phyloP scores from a whole-genome alignment of 2,888 invertebrate species.

The Papilio protenor region DNA sequence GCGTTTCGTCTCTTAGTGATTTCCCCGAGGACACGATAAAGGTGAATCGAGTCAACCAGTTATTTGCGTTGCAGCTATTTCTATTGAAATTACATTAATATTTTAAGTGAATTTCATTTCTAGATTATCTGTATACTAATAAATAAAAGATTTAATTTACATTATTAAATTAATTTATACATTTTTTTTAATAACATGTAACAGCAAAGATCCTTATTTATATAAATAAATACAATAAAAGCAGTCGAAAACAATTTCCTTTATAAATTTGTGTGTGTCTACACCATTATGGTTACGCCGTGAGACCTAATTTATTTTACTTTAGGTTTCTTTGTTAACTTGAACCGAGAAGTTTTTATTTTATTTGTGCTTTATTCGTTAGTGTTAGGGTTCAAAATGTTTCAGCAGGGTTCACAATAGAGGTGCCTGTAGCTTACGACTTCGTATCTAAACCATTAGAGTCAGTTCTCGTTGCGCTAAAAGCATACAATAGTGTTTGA shows the following conservation, averaged over 20 bases:
- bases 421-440: conserved; percentile 9
- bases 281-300: not conserved
- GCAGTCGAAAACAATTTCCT: not conserved
- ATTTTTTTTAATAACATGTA: too few relatives aligned
- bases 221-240: too few relatives aligned
- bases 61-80: not conserved
- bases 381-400: not conserved
- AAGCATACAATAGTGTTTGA: conserved; percentile 17
- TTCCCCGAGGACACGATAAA: conserved; percentile 3
- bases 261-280: not conserved
- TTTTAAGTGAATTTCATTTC: too few relatives aligned
- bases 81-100: too few relatives aligned
- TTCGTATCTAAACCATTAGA: conserved; percentile 11
- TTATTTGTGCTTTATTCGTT: not conserved
- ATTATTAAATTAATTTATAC: too few relatives aligned
- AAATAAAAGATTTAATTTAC: too few relatives aligned
- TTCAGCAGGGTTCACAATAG: not conserved
- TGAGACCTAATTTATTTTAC: conserved; percentile 9
- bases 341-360: not conserved
- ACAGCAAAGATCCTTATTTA: too few relatives aligned
- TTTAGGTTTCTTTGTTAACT: conserved; percentile 9
- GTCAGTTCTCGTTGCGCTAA: conserved; percentile 4
- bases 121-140: too few relatives aligned
- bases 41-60: not conserved
- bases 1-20: conserved; percentile 2